Evolutionary conservation across 2,888 invertebrate genomes (phyloP).

Genomic region (Seira musarum): DNA sequence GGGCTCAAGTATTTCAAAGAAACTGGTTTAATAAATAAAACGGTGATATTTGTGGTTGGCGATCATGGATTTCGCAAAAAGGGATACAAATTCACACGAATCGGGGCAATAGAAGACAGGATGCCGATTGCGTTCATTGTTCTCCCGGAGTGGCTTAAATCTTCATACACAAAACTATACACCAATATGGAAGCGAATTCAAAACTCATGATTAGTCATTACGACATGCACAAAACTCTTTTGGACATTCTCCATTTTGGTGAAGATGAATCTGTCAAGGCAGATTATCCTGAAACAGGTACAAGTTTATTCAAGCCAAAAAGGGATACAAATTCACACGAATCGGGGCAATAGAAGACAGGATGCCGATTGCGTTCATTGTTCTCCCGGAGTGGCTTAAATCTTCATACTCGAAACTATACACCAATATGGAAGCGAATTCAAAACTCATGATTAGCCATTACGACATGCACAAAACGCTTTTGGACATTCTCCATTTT

Average conservation of each 20-base stretch:
- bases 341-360: slow-evolving; percentile 71
- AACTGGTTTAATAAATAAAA: slow-evolving; percentile 69
- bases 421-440: slow-evolving; percentile 76
- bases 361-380: slow-evolving; percentile 75
- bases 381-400: slow-evolving; percentile 79
- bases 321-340: slow-evolving; percentile 74
- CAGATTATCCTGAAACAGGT: neutral
- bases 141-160: slow-evolving; percentile 78
- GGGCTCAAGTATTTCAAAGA: slow-evolving; percentile 71
- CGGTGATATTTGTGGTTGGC: slow-evolving; percentile 71
- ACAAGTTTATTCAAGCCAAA: too few species aligned
- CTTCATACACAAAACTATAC: slow-evolving; percentile 73
- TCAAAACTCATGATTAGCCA: slow-evolving; percentile 77
- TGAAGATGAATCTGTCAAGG: neutral
- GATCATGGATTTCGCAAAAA: slow-evolving; percentile 73
- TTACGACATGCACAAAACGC: slow-evolving; percentile 75
- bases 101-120: slow-evolving; percentile 70
- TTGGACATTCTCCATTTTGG: slow-evolving; percentile 76
- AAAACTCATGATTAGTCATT: slow-evolving; percentile 81
- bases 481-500: slow-evolving; percentile 77
- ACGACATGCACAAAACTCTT: slow-evolving; percentile 87
- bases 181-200: slow-evolving; percentile 75
- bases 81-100: slow-evolving; percentile 74
- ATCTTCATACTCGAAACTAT: slow-evolving; percentile 72
- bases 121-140: slow-evolving; percentile 76